Evolutionary conservation across 2,113 vertebrate species (phyloP), one percentile per base, ranked within the genome.

Genomic region (Gadus chalcogrammus): DNA sequence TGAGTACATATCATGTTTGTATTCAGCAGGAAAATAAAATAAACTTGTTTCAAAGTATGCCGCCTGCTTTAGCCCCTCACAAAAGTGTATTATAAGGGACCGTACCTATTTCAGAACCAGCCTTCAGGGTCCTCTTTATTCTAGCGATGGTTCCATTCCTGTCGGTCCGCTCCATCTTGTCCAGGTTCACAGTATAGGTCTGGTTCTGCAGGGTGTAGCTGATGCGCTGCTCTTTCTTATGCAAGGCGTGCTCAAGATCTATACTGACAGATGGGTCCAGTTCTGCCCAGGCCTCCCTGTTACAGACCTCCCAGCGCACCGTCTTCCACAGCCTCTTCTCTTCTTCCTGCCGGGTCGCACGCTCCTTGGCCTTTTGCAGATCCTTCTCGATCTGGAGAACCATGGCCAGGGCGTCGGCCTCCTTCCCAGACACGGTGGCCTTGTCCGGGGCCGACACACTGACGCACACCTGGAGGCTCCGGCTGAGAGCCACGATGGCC

Each of bases 41-140:
- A 11, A 8, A 42, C n/a, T n/a, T n/a, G n/a, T n/a, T n/a, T n/a
- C n/a, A n/a, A n/a, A n/a, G n/a, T n/a, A n/a, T 42, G 38, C 5
- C 11, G 2, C 38, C 38, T 4, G 4, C 38, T 42, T 42, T 4
- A 42, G 2, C 4, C 38, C 11, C 38, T 42, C 38, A 11, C 38
- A 48, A 48, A 48, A 48, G 42, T 12, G 42, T 48, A 48, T 48
- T 48, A 48, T 48, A 48, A 48, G 12, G 42, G 42, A 48, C 42
- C 13, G 42, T 78, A 82, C 85, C 84, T 64, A 75, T 88, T 22
- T 83, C 80, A 5, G 74, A 74, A 66, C 81, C 80, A 20, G 68
- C 71, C 22, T 75, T 60, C 18, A 79, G 68, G 15, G 65, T 79
- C 38, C 84, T 79, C 35, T 79, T 85, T 61, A 88, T 48, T 20